Conservation (phyloP, 1,140 invertebrate species). For the Asbolus verrucosus region DNA sequence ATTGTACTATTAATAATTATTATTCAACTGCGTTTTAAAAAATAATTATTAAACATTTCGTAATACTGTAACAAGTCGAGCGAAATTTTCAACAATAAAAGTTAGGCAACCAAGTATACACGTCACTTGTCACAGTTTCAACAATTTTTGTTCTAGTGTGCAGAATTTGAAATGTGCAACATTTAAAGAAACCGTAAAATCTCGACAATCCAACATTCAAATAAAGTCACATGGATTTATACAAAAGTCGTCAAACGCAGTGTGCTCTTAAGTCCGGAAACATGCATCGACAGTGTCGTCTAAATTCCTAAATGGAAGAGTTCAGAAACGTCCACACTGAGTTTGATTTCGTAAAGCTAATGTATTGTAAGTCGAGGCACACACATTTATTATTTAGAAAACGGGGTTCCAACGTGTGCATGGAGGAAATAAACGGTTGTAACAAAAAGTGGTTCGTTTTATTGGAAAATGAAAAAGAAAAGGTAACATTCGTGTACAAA, state of each 20-base stretch:
- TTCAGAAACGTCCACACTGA: conserved; percentile 1
- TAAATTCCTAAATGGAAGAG: conserved; percentile 3
- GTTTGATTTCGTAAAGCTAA: conserved; percentile 9
- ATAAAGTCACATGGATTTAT: background rate
- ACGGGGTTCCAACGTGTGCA: conserved; percentile 39
- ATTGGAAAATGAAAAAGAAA: background rate
- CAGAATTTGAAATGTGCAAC: conserved; percentile 25
- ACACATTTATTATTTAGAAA: conserved; percentile 33
- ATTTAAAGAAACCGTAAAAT: conserved; percentile 10
- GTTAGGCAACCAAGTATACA: conserved; percentile 6
- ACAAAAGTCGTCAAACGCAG: conserved; percentile 23
- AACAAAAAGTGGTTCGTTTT: conserved; percentile 21
- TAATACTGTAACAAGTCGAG: too few relatives aligned
- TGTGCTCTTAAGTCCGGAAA: conserved; percentile 7
- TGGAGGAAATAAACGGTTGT: conserved; percentile 4
- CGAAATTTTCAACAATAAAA: too few relatives aligned
- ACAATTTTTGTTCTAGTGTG: conserved; percentile 4
- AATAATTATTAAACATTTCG: conserved; percentile 4
- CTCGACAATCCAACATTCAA: conserved; percentile 11
- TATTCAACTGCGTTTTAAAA: conserved; percentile 5
- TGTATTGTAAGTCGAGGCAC: conserved; percentile 20
- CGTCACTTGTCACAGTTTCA: background rate
- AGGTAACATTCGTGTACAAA: too few relatives aligned
- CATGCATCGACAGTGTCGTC: background rate
- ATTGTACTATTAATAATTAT: conserved; percentile 18